Evolutionary conservation across 2,888 invertebrate genomes (phyloP).

Genomic region (Vesta saturnalis): DNA sequence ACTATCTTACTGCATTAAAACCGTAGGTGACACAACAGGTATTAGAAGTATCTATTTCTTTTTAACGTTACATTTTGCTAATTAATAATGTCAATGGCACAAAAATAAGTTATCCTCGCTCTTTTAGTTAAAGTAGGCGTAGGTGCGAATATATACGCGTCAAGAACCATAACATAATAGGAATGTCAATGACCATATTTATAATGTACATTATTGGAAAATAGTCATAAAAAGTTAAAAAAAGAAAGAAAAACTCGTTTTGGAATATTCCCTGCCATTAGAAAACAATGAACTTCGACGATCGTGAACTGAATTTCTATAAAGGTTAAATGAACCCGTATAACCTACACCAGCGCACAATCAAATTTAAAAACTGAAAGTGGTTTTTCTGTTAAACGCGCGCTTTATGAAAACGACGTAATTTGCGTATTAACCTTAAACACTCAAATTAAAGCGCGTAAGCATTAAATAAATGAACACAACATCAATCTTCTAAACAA

Average conservation of each 20-base stretch:
- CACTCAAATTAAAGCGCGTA: background rate
- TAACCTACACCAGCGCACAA: constrained; percentile 18
- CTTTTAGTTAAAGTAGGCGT: no score
- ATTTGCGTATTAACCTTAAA: background rate
- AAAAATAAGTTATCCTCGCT: no score
- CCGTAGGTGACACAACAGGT: no score
- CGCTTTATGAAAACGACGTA: background rate
- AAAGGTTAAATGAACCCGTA: constrained; percentile 29
- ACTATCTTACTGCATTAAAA: no score
- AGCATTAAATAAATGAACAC: no score
- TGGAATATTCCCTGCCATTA: constrained; percentile 25
- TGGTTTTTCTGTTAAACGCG: background rate
- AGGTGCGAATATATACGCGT: no score
- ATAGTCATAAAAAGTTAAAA: constrained; percentile 6
- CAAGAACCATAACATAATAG: background rate
- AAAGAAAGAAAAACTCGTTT: constrained; percentile 16
- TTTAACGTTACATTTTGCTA: no score
- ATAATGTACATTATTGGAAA: background rate
- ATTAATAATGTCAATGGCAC: no score
- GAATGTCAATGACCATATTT: background rate
- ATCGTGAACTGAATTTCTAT: constrained; percentile 29
- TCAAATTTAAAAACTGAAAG: constrained; percentile 5
- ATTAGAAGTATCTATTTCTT: no score
- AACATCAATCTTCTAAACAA: background rate
- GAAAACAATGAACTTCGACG: constrained; percentile 36